Base-by-base conservation (phyloP, 2,113 vertebrate genomes). In the Ptilorrhoa leucosticta region DNA sequence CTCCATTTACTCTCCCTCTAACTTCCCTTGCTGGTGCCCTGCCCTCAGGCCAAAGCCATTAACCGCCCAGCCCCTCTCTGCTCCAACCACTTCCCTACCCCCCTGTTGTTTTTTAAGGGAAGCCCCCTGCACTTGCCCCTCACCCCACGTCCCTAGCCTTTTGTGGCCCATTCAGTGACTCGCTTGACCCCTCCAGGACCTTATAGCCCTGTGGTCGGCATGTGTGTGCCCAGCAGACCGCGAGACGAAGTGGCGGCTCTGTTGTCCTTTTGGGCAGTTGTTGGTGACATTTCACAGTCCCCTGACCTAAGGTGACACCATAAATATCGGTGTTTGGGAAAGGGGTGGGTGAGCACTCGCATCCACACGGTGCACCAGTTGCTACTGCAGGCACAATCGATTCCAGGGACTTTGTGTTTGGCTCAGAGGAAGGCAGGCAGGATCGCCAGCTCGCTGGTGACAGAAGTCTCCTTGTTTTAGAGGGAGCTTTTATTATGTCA, bases 161-260 rank as follows among this genome's bases (percentile, higher is more conserved):
- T 87, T 90, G 94, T 96, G 94, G 96, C 96, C 94, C 94, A 96
- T 98, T 97, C 96, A 97, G 94, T 96, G 96, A 96, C 97, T 96
- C 70, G 27, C 89, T 96, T 97, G 97, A 97, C 98, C 98, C 98
- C 89, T 73, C 13, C 95, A 53, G 91, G 97, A 97, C 95, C 95
- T 90, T 80, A 6, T 15, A 63, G 90, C 95, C 93, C 64, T 50
- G 92, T 84, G 97, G 95, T 50, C 97, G 96, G 93, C 88, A 51
- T 94, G 84, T 97, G 94, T 78, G 94, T 93, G 96, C 87, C 96
- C 96, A 97, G 73, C 96, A 40, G 95, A 97, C 37, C 95, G 90
- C 81, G 84, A 83, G 75, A 45, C 47, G 12, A 40, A 18, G 87
- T 61, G 39, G 23, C 45, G 1, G 42, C 92, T 71, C 84, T 56